Evolutionary conservation across 1,140 invertebrate species (phyloP).

Genomic region (Platyscapa corneri): DNA sequence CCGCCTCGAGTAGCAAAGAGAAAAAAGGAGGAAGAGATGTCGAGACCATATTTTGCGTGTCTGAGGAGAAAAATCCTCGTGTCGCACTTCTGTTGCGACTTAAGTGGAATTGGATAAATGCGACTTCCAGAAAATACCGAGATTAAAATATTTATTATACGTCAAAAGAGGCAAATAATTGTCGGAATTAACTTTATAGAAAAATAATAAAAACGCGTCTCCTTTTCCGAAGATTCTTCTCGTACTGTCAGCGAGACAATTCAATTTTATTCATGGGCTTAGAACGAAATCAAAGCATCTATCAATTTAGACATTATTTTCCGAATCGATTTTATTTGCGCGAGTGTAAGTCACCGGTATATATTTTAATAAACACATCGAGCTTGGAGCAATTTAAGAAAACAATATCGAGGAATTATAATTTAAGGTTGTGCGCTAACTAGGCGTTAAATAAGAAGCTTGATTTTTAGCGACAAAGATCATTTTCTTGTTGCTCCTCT

Average conservation of each 20-base stretch:
- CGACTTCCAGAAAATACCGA: background rate
- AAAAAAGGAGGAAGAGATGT: background rate
- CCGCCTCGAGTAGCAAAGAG: background rate
- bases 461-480: background rate
- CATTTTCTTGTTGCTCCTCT: background rate
- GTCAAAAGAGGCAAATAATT: background rate
- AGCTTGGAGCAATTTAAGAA: too few species aligned
- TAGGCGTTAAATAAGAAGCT: too few species aligned
- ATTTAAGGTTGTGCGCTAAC: too few species aligned
- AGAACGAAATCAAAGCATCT: too few species aligned
- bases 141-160: background rate
- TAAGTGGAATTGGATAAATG: slow-evolving; percentile 1
- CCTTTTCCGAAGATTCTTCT: too few species aligned
- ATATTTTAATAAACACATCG: too few species aligned
- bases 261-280: too few species aligned
- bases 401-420: too few species aligned
- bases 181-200: background rate
- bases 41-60: slow-evolving; percentile 18
- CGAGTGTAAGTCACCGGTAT: too few species aligned
- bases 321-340: too few species aligned
- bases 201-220: background rate
- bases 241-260: too few species aligned
- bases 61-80: slow-evolving; percentile 29
- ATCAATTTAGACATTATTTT: too few species aligned
- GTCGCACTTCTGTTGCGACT: background rate